These are phyloP conservation scores for Lordiphosa clarofinis DNA, from an alignment of 1,140 invertebrate genomes.

Conservation along the genomic window DNA sequence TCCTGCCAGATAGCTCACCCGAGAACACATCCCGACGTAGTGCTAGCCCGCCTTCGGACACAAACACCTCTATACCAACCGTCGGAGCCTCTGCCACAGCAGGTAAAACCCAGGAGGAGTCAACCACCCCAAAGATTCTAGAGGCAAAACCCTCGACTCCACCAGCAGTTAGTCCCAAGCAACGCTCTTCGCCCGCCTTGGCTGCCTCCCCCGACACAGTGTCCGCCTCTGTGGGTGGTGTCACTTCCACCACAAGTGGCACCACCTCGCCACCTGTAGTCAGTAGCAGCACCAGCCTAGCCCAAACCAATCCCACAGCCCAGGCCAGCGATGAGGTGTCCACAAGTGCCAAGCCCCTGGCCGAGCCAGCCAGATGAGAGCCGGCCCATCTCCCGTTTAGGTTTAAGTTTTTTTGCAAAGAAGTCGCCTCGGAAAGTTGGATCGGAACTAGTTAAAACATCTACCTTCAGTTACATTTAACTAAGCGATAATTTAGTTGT, in stretches of 20 bases:
- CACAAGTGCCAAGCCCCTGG: slow-evolving; percentile 57
- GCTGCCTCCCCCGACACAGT: slow-evolving; percentile 46
- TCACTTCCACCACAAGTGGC: slow-evolving; percentile 75
- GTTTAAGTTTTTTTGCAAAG: slow-evolving; percentile 33
- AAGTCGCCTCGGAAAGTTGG: slow-evolving; percentile 36
- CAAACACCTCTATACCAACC: slow-evolving; percentile 37
- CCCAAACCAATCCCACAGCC: slow-evolving; percentile 11
- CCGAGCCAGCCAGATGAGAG: slow-evolving; percentile 50
- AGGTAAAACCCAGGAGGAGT: slow-evolving; percentile 45
- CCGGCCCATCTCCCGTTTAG: slow-evolving; percentile 6
- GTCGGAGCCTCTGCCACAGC: slow-evolving; percentile 17
- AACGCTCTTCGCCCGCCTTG: slow-evolving; percentile 1
- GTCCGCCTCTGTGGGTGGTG: slow-evolving; percentile 51
- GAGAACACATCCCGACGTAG: slow-evolving; percentile 50
- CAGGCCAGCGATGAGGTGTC: slow-evolving; percentile 53
- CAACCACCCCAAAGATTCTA: slow-evolving; percentile 28
- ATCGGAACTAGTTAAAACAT: slow-evolving; percentile 72
- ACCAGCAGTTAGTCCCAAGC: slow-evolving; percentile 24
- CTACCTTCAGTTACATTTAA: slow-evolving; percentile 66
- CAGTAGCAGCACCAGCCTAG: slow-evolving; percentile 69
- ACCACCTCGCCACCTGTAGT: slow-evolving; percentile 68
- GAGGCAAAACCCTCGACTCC: slow-evolving; percentile 24
- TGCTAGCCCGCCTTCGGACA: slow-evolving; percentile 53
- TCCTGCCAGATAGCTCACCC: slow-evolving; percentile 61
- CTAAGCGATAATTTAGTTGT: slow-evolving; percentile 57